Evolutionary conservation across 2,888 invertebrate genomes (phyloP).

Genomic region (Didymodactylos carnosus): DNA sequence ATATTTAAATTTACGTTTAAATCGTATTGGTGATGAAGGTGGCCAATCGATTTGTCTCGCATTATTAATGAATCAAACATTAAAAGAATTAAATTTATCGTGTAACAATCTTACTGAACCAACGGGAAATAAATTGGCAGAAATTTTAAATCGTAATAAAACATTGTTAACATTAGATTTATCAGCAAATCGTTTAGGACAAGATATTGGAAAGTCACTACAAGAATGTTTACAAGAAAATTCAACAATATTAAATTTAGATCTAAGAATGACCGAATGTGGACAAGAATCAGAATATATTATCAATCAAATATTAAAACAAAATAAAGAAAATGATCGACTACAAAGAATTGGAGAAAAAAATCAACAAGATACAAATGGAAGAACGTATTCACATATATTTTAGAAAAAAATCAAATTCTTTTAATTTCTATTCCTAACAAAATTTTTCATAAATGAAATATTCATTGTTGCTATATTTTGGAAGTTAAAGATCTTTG

Average conservation of each 20-base stretch:
- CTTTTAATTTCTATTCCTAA: background rate
- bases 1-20: constrained; percentile 26
- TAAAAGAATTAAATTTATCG: constrained; percentile 28
- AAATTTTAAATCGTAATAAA: constrained; percentile 28
- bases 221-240: constrained; percentile 34
- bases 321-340: constrained; percentile 28
- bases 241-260: constrained; percentile 27
- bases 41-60: constrained; percentile 31
- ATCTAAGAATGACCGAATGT: constrained; percentile 32
- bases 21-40: constrained; percentile 34
- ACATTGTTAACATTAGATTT: constrained; percentile 26
- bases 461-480: too few relatives aligned
- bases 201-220: constrained; percentile 35
- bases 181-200: constrained; percentile 32
- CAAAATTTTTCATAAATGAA: too few relatives aligned
- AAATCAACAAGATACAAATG: background rate
- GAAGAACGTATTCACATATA: constrained; percentile 13
- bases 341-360: constrained; percentile 20
- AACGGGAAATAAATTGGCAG: constrained; percentile 28
- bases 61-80: constrained; percentile 27
- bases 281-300: constrained; percentile 34
- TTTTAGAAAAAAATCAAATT: background rate
- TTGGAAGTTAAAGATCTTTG: too few relatives aligned
- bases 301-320: constrained; percentile 29
- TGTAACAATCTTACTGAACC: constrained; percentile 33